Percentiles rank a stretch among this genome's conserved stretches.
These are phyloP conservation scores for Stylophora pistillata DNA, from an alignment of 64 coral and sea anemone genomes.

Conservation along the genomic window DNA sequence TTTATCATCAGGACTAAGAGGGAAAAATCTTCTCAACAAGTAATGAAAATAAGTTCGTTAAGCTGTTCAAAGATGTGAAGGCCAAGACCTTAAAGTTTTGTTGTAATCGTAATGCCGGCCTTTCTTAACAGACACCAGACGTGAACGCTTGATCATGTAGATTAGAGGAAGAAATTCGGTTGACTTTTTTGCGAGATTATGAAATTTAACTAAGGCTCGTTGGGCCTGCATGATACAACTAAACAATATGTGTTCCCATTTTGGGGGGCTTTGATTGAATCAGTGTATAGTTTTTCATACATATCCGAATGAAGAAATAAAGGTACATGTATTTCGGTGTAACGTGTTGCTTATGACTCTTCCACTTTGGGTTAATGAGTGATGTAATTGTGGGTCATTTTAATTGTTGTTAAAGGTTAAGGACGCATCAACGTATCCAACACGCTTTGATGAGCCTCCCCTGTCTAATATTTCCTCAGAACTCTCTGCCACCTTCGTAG, in stretches of 20 bases:
- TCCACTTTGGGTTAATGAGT: not conserved
- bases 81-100: too few species aligned
- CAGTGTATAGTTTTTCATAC: not conserved
- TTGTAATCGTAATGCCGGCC: too few species aligned
- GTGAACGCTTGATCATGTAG: not conserved
- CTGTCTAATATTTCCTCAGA: too few species aligned
- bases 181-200: not conserved
- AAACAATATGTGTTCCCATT: not conserved
- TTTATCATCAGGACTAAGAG: too few species aligned
- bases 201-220: conserved; percentile 8
- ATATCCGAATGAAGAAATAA: not conserved
- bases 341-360: not conserved
- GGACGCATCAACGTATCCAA: too few species aligned
- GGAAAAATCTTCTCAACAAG: too few species aligned
- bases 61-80: too few species aligned
- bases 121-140: not conserved
- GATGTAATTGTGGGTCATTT: too few species aligned
- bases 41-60: too few species aligned
- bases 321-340: not conserved
- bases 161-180: not conserved
- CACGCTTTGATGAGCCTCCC: too few species aligned
- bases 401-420: too few species aligned
- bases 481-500: too few species aligned
- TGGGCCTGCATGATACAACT: conserved; percentile 1
- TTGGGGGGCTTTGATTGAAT: not conserved